Evolutionary conservation across 2,888 invertebrate genomes (phyloP), one percentile per base, ranked within the genome.

Genomic region (Noctua pronuba): DNA sequence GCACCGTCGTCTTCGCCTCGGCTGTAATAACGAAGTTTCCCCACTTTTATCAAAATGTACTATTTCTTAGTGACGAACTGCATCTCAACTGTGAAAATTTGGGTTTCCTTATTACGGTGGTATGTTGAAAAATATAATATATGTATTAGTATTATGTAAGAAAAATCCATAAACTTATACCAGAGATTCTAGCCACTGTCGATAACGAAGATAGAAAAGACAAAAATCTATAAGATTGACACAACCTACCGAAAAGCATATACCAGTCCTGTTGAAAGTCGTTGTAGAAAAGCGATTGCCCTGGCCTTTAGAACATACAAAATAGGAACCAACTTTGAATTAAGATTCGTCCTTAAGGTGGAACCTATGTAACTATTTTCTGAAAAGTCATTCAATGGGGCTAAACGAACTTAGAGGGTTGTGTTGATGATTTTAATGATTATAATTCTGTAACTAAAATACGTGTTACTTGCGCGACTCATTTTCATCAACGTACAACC

Each of bases 271-370:
- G 64, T 13, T 24, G 13, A 64, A 64, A 64, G 7, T 16, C 8
- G 11, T 16, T 41, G 10, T 13, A 38, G 13, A 38, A 64, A 38
- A 24, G 8, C 24, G 38, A 58, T 58, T 58, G 58, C 28, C 38
- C 7, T 41, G 6, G 13, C 16, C 16, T 65, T 35, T 8, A 24
- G 21, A 49, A 64, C 31, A 31, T 52, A 35, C 31, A 16, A 55
- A 74, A 74, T 31, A 18, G 38, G 28, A 73, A 52, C 24, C 18
- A 49, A 38, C 49, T 38, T 73, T 49, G 10, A 41, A 74, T 55
- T n/a, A 44, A 11, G 24, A 38, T 28, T 66, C 16, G 18, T 44
- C 16, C 49, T 62, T n/a, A n/a, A n/a, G n/a, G n/a, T n/a, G n/a
- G n/a, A n/a, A n/a, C n/a, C n/a, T n/a, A n/a, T n/a, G n/a, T n/a